These are phyloP conservation scores for Lymantria dispar DNA, from an alignment of 2,888 invertebrate genomes.

Conservation along the genomic window DNA sequence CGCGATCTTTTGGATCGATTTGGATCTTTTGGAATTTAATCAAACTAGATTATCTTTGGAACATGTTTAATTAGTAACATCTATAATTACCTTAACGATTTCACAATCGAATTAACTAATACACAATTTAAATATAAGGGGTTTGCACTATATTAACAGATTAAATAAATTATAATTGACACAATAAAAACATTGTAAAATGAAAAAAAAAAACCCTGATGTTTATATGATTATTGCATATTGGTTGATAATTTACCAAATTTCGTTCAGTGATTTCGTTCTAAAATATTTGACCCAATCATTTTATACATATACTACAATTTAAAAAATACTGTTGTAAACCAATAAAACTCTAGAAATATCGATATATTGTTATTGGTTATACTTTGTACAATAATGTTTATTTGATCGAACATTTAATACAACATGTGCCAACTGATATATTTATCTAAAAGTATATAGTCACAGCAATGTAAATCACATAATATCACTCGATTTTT, in stretches of 20 bases:
- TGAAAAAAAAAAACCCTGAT: constrained; percentile 27
- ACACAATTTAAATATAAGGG: constrained; percentile 47
- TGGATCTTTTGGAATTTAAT: too few relatives aligned
- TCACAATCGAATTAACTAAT: constrained; percentile 56
- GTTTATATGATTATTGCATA: constrained; percentile 13
- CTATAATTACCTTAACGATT: constrained; percentile 62
- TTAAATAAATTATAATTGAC: constrained; percentile 41
- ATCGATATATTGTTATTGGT: not conserved
- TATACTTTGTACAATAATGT: constrained; percentile 2
- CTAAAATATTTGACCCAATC: not conserved
- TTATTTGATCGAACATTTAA: constrained; percentile 15
- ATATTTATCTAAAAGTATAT: constrained; percentile 37
- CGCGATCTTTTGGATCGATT: too few relatives aligned
- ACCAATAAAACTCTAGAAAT: not conserved
- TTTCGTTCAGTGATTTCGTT: not conserved
- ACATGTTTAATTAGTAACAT: constrained; percentile 78
- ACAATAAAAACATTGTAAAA: constrained; percentile 38
- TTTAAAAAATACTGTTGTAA: not conserved
- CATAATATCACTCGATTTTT: constrained; percentile 61
- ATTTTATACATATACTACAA: not conserved
- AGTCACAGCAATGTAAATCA: constrained; percentile 78
- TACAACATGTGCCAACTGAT: constrained; percentile 31
- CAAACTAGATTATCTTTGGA: constrained; percentile 46
- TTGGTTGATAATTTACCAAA: constrained; percentile 28
- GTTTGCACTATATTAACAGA: constrained; percentile 33